Conservation (phyloP, 2,113 vertebrate genomes). For the Anoplopoma fimbria region DNA sequence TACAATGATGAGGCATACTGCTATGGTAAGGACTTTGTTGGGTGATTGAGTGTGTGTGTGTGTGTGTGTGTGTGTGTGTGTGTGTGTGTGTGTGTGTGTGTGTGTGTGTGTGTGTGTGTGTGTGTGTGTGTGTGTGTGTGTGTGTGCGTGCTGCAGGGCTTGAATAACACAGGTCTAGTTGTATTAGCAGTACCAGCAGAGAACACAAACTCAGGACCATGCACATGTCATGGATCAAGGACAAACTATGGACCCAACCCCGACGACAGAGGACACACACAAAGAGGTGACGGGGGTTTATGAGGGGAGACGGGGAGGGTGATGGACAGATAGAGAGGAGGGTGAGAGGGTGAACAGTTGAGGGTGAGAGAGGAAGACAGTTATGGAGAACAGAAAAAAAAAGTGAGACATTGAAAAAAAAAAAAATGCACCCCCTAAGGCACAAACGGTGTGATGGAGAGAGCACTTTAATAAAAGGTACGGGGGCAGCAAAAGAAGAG, state of each 20-base stretch:
- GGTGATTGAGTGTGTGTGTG: slow-evolving; percentile 57
- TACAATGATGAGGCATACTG: slow-evolving; percentile 68
- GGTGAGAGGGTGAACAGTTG: background rate
- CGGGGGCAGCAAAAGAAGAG: slow-evolving; percentile 51
- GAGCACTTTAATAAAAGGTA: slow-evolving; percentile 51
- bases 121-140: slow-evolving; percentile 28
- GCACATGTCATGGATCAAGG: slow-evolving; percentile 51
- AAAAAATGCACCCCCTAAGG: slow-evolving; percentile 24
- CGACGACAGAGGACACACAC: slow-evolving; percentile 33
- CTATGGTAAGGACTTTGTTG: slow-evolving; percentile 72
- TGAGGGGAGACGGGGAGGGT: background rate
- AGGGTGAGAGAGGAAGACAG: background rate
- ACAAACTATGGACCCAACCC: slow-evolving; percentile 37
- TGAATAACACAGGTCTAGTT: slow-evolving; percentile 65
- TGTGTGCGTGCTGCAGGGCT: slow-evolving; percentile 42
- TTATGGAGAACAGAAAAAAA: background rate
- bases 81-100: slow-evolving; percentile 22
- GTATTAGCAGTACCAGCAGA: slow-evolving; percentile 41
- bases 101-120: slow-evolving; percentile 14
- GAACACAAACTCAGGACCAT: slow-evolving; percentile 44
- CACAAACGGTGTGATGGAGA: slow-evolving; percentile 15
- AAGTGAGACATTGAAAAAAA: background rate
- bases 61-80: slow-evolving; percentile 19
- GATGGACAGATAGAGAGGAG: slow-evolving; percentile 38
- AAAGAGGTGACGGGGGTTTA: slow-evolving; percentile 1